Percentiles rank a stretch among this genome's conserved stretches.
Conservation (phyloP, 2,888 invertebrate species). For the Drosophila siamana region DNA sequence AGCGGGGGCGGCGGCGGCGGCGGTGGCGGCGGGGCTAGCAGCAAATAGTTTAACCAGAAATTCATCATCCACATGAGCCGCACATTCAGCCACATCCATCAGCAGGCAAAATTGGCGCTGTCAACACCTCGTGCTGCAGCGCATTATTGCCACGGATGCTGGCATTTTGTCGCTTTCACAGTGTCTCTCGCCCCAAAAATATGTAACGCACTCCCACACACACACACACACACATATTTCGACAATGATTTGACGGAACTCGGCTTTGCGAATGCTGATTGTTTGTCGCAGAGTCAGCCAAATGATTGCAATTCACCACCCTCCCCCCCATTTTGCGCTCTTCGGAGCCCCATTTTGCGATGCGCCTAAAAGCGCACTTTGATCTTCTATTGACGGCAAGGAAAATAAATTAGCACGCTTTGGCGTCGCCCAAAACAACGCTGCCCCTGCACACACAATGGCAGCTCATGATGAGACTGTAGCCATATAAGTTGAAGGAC, state of each 20-base stretch:
- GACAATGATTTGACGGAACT: not conserved
- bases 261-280: not conserved
- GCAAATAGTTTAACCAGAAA: conserved; percentile 80
- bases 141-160: conserved; percentile 12
- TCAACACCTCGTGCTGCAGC: conserved; percentile 61
- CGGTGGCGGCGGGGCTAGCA: conserved; percentile 1
- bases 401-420: not conserved
- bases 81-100: conserved; percentile 46
- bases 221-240: not conserved
- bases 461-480: not conserved
- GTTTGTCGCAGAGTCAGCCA: not conserved
- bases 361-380: conserved; percentile 2
- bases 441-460: not conserved
- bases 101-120: conserved; percentile 66
- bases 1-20: too few relatives aligned
- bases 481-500: not conserved
- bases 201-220: not conserved
- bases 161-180: conserved; percentile 14
- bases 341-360: not conserved
- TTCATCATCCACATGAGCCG: conserved; percentile 68
- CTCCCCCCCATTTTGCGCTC: not conserved
- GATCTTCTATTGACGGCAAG: not conserved
- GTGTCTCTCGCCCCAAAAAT: conserved; percentile 12
- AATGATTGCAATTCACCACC: not conserved
- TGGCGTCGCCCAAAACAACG: not conserved